Evolutionary conservation across 2,797 vertebrate species (phyloP).

Genomic region (Rhabdomys pumilio): DNA sequence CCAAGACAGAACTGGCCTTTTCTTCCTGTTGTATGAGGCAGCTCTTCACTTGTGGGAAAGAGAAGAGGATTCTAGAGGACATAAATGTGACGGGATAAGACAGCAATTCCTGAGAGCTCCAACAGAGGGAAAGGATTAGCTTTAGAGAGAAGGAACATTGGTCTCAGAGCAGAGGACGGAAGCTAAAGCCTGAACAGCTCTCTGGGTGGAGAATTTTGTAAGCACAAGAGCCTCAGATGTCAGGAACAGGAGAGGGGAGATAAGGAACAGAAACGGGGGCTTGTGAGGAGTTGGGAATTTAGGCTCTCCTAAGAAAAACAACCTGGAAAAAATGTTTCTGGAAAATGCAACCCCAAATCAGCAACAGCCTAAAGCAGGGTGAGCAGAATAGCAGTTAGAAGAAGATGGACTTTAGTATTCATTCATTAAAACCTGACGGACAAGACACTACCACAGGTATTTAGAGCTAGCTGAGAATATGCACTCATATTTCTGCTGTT

Average conservation of each 20-base stretch:
- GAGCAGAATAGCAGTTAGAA: background rate
- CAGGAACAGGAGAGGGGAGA: background rate
- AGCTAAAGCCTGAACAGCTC: background rate
- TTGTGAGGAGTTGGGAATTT: background rate
- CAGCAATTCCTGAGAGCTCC: background rate
- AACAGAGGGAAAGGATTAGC: background rate
- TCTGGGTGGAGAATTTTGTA: background rate
- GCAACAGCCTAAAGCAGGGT: background rate
- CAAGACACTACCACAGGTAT: background rate
- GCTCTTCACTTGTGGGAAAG: background rate
- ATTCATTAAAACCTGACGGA: background rate
- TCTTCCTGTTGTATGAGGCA: background rate
- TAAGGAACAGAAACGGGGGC: rapidly evolving
- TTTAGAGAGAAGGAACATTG: background rate
- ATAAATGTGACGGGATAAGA: background rate
- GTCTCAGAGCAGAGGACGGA: background rate
- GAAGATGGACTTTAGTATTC: background rate
- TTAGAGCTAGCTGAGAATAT: background rate
- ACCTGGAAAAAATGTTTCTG: background rate
- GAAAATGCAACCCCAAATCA: background rate
- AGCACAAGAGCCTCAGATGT: background rate
- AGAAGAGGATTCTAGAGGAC: background rate
- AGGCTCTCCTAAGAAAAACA: background rate
- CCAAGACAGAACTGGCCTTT: background rate
- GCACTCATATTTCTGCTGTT: background rate